phyloP scores from a whole-genome alignment of 2,113 vertebrate species.

The Pangasianodon gigas region DNA sequence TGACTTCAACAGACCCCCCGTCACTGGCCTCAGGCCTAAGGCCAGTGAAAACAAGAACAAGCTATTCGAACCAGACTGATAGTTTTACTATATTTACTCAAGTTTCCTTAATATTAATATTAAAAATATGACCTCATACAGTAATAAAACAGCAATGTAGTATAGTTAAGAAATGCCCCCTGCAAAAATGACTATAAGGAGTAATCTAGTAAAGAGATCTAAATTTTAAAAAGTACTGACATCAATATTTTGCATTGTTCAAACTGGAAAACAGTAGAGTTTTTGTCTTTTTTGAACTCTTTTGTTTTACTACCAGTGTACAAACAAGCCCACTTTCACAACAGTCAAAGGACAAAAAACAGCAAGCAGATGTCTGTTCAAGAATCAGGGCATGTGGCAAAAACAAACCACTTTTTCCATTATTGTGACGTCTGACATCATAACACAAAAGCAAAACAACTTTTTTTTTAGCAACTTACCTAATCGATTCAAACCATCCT shows the following conservation, averaged over 20 bases:
- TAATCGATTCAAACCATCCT: not conserved
- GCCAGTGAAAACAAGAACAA: constrained; percentile 10
- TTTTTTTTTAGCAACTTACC: not conserved
- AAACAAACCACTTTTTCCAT: not conserved
- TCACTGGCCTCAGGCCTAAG: not conserved
- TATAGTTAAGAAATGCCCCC: not conserved
- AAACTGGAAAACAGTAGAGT: not conserved
- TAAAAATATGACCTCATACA: not conserved
- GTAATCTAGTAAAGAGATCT: not conserved
- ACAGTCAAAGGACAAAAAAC: not conserved
- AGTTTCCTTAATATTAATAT: not conserved
- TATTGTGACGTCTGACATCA: not conserved
- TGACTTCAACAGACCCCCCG: constrained; percentile 34
- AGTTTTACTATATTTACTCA: not conserved
- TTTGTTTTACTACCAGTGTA: not conserved
- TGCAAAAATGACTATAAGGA: not conserved
- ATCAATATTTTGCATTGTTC: not conserved
- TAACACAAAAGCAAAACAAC: not conserved
- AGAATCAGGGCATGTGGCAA: not conserved
- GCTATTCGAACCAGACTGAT: not conserved
- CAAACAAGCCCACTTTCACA: not conserved
- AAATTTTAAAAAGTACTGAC: not conserved
- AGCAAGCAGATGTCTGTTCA: not conserved
- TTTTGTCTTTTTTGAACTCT: not conserved
- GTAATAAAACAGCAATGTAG: not conserved